Percentiles rank a stretch among this genome's conserved stretches.
These are phyloP conservation scores for Pipistrellus pygmaeus DNA, from an alignment of 2,797 vertebrate genomes.

Conservation along the genomic window DNA sequence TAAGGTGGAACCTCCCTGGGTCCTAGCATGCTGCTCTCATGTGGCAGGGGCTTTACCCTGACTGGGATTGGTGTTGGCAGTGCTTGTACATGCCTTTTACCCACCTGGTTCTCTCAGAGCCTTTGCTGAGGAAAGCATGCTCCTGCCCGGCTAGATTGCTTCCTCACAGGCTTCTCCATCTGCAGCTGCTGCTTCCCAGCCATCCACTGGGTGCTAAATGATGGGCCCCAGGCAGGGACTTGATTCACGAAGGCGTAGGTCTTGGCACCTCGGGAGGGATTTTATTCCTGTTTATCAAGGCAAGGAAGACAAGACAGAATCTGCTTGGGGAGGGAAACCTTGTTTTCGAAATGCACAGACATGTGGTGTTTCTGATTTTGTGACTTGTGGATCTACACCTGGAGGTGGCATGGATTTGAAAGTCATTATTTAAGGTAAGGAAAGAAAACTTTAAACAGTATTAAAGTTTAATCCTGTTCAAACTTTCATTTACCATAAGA, in stretches of 20 bases:
- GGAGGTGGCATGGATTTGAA: constrained; percentile 14
- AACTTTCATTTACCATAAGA: neutral
- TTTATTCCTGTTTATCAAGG: constrained; percentile 16
- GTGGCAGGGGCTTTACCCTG: neutral
- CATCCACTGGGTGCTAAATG: neutral
- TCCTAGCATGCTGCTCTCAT: neutral
- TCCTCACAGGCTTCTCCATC: neutral
- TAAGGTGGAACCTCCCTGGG: neutral
- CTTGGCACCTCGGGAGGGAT: neutral
- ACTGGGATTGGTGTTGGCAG: neutral
- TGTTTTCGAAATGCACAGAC: constrained; percentile 18
- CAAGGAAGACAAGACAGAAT: neutral
- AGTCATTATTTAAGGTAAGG: constrained; percentile 59
- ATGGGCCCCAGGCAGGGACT: neutral
- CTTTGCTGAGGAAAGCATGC: neutral
- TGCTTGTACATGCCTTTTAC: neutral
- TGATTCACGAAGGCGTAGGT: neutral
- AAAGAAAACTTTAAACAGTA: constrained; percentile 37
- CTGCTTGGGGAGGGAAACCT: neutral
- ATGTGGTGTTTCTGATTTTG: constrained; percentile 46
- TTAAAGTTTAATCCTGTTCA: neutral
- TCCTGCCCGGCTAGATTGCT: neutral
- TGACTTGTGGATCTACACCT: neutral
- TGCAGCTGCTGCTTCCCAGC: neutral
- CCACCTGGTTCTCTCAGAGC: neutral